Evolutionary conservation across 2,888 invertebrate genomes (phyloP).

Genomic region (Ctena decussata): DNA sequence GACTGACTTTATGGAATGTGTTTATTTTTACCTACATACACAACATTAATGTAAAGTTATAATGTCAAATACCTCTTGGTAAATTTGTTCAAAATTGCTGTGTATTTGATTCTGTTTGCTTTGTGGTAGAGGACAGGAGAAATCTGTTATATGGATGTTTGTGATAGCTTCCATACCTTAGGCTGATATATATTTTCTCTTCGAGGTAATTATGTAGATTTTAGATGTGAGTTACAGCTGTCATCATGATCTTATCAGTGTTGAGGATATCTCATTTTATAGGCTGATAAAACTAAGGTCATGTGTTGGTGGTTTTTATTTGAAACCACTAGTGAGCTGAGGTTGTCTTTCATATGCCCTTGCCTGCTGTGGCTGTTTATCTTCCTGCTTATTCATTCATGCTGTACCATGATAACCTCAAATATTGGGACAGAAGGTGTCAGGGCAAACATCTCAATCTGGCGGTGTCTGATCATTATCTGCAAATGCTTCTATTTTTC

Average conservation of each 20-base stretch:
- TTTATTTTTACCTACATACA: slow-evolving; percentile 11
- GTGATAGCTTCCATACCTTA: not conserved
- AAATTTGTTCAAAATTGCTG: not conserved
- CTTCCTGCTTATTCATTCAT: too few species aligned
- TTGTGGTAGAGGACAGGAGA: not conserved
- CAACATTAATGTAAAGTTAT: not conserved
- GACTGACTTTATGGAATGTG: slow-evolving; percentile 13
- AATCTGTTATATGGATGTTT: not conserved
- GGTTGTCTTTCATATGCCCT: too few species aligned
- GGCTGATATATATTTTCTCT: not conserved
- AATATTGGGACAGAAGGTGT: too few species aligned
- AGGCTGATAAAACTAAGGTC: not conserved
- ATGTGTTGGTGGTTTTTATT: too few species aligned
- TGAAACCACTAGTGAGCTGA: too few species aligned
- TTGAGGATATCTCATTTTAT: too few species aligned
- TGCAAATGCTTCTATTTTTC: too few species aligned
- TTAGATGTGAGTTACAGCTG: not conserved
- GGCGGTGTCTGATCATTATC: too few species aligned
- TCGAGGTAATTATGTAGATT: not conserved
- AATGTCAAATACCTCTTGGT: slow-evolving; percentile 13
- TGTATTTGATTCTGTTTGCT: not conserved
- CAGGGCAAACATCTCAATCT: too few species aligned
- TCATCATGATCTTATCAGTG: not conserved
- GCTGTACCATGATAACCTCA: too few species aligned
- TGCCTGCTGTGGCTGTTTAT: too few species aligned